Conservation (phyloP, 2,888 invertebrate species). For the Oxycera nigricornis region DNA sequence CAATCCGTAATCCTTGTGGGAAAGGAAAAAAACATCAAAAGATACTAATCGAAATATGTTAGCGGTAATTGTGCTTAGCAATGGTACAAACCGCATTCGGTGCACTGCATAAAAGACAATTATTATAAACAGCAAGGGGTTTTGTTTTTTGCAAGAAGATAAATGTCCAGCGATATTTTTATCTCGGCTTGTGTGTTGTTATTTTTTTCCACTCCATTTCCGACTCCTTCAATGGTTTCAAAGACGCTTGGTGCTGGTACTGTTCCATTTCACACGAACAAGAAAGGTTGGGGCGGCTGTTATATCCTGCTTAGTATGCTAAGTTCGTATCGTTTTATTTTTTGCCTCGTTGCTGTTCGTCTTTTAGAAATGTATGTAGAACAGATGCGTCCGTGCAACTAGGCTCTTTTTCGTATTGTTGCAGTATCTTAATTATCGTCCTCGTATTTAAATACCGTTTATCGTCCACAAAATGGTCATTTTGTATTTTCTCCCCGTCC, state of each 20-base stretch:
- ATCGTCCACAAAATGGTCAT: constrained; percentile 2
- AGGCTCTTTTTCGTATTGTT: background rate
- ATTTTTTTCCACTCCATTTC: background rate
- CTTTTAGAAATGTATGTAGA: background rate
- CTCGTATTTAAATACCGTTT: background rate
- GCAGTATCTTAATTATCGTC: background rate
- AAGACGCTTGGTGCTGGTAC: background rate
- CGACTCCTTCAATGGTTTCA: background rate
- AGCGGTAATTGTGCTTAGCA: background rate
- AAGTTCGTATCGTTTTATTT: background rate
- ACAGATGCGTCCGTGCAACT: background rate
- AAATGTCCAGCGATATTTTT: background rate
- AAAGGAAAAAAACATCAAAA: background rate
- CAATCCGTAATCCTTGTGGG: background rate
- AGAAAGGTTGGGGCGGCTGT: background rate
- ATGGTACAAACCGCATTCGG: background rate
- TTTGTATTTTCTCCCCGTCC: background rate
- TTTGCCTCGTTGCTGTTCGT: background rate
- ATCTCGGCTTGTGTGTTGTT: background rate
- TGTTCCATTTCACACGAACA: background rate
- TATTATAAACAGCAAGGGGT: background rate
- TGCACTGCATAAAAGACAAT: background rate
- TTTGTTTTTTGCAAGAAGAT: background rate
- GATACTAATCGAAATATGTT: constrained; percentile 20
- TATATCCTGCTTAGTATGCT: too few species aligned